Conservation (phyloP, 2,888 invertebrate species). For the Folsomia manolachei region DNA sequence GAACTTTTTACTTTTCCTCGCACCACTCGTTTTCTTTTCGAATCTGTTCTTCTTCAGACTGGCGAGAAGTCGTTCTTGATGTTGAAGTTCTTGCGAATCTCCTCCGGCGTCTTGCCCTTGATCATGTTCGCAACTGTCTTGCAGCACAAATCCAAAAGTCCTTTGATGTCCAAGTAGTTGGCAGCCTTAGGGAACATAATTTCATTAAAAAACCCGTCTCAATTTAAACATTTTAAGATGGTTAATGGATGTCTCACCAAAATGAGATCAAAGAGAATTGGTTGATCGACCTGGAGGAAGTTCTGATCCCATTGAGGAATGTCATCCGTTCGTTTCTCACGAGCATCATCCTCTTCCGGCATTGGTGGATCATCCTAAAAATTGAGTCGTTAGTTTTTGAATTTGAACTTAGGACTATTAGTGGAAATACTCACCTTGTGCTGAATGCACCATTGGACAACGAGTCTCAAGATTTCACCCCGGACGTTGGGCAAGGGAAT, state of each 20-base stretch:
- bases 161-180: slow-evolving; percentile 94
- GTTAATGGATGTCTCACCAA: slow-evolving; percentile 58
- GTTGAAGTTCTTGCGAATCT: slow-evolving; percentile 93
- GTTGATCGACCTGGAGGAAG: slow-evolving; percentile 96
- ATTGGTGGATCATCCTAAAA: slow-evolving; percentile 42
- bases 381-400: background rate
- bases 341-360: slow-evolving; percentile 42
- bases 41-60: slow-evolving; percentile 94
- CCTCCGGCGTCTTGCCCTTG: slow-evolving; percentile 96
- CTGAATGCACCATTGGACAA: slow-evolving; percentile 85
- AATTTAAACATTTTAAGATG: background rate
- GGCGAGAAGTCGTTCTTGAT: slow-evolving; percentile 95
- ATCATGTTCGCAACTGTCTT: slow-evolving; percentile 99
- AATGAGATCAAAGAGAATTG: slow-evolving; percentile 92
- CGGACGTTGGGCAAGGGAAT: slow-evolving; percentile 97
- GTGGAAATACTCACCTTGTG: slow-evolving; percentile 67
- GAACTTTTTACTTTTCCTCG: slow-evolving; percentile 68
- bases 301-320: slow-evolving; percentile 99
- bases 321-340: slow-evolving; percentile 81
- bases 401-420: background rate
- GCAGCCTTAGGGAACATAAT: slow-evolving; percentile 64
- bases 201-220: slow-evolving; percentile 9
- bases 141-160: slow-evolving; percentile 93
- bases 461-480: slow-evolving; percentile 66
- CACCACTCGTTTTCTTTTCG: slow-evolving; percentile 94